Evolutionary conservation across 2,888 invertebrate species (phyloP), one percentile per base, ranked within the genome.

Genomic region (Agrypnus murinus): DNA sequence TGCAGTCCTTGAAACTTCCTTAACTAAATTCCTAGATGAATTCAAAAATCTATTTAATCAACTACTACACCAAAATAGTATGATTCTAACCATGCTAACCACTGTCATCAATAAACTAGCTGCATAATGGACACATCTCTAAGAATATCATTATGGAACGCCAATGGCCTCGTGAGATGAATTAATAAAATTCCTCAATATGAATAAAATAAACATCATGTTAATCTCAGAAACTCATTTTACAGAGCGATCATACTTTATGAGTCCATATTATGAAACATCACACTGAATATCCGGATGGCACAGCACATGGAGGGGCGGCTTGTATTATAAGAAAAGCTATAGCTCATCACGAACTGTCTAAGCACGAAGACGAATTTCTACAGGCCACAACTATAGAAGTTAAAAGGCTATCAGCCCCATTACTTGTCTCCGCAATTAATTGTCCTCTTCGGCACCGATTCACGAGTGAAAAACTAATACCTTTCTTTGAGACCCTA

Each of bases 301-400:
- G 59, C 7, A 43, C 59, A 14, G 40, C 59, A 19, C 43, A 59
- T n/a, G 59, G 40, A 6, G 43, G 59, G n/a, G 10, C 59, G 12
- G 43, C 43, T 14, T 4, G n/a, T 50, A 31, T 50, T 15, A 43
- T 43, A 10, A 2, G 12, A 14, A 43, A 14, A 43, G 14, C 5
- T 14, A 45, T 45, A 1, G 8, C 45, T 32, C 53, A 53, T 32
- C 9, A 53, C 25, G 53, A 32, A 31, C 2, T 53, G 8, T 31
- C 53, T 1, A 14, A 25, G 8, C n/a, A 31, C 7, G 25, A 53
- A 31, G 53, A 53, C 4, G 53, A 53, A 12, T 25, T 53, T 6
- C 8, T 32, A 53, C 53, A 32, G 25, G 25, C 53, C n/a, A 32
- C 32, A 1, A 53, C 53, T 15, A 45, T 45, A 8, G 15, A 45